Evolutionary conservation across 64 coral and sea anemone species (phyloP).

Genomic region (Porites lutea): DNA sequence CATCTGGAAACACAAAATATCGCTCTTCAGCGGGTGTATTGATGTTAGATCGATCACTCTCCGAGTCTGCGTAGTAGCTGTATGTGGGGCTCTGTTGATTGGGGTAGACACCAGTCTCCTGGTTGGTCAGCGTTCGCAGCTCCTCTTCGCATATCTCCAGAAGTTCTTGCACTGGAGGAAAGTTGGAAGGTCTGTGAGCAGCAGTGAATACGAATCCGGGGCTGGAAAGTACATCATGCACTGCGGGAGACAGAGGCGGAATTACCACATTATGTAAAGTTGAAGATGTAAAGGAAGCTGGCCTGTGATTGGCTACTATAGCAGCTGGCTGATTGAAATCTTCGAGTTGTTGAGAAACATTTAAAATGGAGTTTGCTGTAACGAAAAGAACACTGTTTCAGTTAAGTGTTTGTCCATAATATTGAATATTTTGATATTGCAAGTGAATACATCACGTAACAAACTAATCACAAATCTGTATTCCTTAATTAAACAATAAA

Average conservation of each 20-base stretch:
- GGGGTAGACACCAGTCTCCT: background rate
- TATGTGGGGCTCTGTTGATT: background rate
- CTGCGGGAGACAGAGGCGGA: background rate
- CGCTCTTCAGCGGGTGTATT: slow-evolving; percentile 20
- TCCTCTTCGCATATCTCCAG: slow-evolving; percentile 14
- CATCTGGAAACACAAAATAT: slow-evolving; percentile 11
- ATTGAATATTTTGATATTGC: too few species aligned
- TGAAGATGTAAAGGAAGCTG: background rate
- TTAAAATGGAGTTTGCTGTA: background rate
- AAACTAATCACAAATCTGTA: too few species aligned
- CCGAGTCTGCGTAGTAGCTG: slow-evolving; percentile 28
- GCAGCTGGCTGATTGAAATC: background rate
- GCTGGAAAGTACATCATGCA: background rate
- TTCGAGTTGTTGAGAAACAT: background rate
- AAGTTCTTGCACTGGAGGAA: slow-evolving; percentile 20
- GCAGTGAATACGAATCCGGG: background rate
- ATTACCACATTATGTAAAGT: background rate
- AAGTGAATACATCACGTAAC: too few species aligned
- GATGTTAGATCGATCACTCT: slow-evolving; percentile 16
- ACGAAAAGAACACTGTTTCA: background rate
- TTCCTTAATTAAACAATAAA: too few species aligned
- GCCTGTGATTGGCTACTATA: too few species aligned
- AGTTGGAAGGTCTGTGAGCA: background rate
- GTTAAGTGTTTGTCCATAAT: background rate
- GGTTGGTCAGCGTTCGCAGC: background rate